Evolutionary conservation across 2,888 invertebrate genomes (phyloP), one percentile per base, ranked within the genome.

Genomic region (Diaphora mendica): DNA sequence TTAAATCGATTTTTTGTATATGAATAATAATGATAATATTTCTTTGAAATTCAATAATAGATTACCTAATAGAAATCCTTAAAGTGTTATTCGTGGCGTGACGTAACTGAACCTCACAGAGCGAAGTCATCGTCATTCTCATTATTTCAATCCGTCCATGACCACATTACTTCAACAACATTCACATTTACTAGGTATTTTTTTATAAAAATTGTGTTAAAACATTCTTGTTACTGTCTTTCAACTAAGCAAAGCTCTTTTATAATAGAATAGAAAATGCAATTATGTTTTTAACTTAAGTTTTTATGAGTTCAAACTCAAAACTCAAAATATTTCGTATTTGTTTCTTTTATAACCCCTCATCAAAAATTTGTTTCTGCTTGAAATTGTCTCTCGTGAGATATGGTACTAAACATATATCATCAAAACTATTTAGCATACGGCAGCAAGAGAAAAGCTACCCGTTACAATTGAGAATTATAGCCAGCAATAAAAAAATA

Each of bases 401-500:
- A 74, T 64, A 73, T 66, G 78, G 48, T 62, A 70, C n/a, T 64
- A 73, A 68, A 72, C 26, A 59, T 26, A 26, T 68, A 75, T 73
- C 73, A 5, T 51, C 67, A 65, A 77, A 74, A 68, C 77, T 79
- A 82, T 84, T 82, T 79, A 86, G 73, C 82, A 78, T 75, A 81
- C 74, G 79, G 74, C 65, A 77, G 80, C 77, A 75, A 67, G 42
- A 72, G 78, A 79, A 80, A 80, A 77, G 70, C 71, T 82, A 76
- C 77, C 77, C 77, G 81, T 81, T 77, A 77, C 76, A 77, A 73
- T 66, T 73, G 77, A 82, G 79, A 83, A 76, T 86, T 85, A 86
- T 82, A 75, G 84, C 80, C 70, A 11, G 72, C 70, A 79, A 80
- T 85, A 85, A 85, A 85, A 82, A 84, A 73, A 81, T 86, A 86